Evolutionary conservation across 2,888 invertebrate genomes (phyloP), one percentile per base, ranked within the genome.

Genomic region (Periphyllus acericola): DNA sequence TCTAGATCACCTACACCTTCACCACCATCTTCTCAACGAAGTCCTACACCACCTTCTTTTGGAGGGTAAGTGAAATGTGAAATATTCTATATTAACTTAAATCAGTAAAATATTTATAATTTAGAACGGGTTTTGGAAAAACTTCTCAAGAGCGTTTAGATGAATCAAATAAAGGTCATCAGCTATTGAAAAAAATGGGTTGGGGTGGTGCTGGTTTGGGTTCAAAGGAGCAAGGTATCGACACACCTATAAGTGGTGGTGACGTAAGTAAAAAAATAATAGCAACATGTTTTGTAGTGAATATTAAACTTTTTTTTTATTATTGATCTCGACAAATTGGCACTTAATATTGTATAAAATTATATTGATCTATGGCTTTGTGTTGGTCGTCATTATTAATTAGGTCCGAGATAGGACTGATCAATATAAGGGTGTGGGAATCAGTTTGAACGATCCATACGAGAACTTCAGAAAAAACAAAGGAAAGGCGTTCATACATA

Each of bases 391-490:
- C 83, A 83, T 84, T 89, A 78, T 72, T 36, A 89, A 89, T 60
- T 90, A 92, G 91, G 91, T 94, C 34, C 93, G 99, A 19, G 98
- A 99, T 91, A 94, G 95, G 90, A 95, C 95, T 91, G 98, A 99
- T 92, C 96, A 97, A 93, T 99, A 97, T 92, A 98, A 96, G 93
- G 99, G 99, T 89, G 95, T 99, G 89, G 99, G 99, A 78, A 95
- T 97, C 90, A 96, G 96, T 92, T 93, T 97, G 89, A 97, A 96
- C 91, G 99, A 99, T 93, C 98, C 98, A 0, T 99, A 98, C 91
- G 99, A 99, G 92, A 97, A 97, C 92, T 99, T 98, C 92, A 94
- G 99, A 90, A 99, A 99, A 93, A 97, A 96, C 92, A 97, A 97
- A 92, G 97, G 97, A 89, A 97, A 97, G 91, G 97, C 97, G 90